Percentiles rank a stretch among this genome's conserved stretches.
phyloP scores from a whole-genome alignment of 2,113 vertebrate species.

The Xiphophorus couchianus region DNA sequence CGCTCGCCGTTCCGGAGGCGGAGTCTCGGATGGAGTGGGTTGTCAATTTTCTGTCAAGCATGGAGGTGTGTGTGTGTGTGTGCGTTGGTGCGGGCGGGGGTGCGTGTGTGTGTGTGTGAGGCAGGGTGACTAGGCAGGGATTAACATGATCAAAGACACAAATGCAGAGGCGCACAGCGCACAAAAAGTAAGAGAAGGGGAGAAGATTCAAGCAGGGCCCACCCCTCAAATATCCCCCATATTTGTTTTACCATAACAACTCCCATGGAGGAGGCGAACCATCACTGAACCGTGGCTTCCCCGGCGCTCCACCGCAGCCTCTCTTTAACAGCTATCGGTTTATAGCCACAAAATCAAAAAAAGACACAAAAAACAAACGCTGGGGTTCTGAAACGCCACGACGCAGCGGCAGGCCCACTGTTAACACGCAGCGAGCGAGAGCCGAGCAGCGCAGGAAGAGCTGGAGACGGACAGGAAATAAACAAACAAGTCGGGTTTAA shows the following conservation, averaged over 20 bases:
- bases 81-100: slow-evolving; percentile 42
- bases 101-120: slow-evolving; percentile 76
- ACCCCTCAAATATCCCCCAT: not conserved
- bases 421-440: slow-evolving; percentile 26
- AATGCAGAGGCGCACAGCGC: slow-evolving; percentile 68
- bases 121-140: slow-evolving; percentile 65
- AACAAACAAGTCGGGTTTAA: slow-evolving; percentile 74
- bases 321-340: slow-evolving; percentile 61
- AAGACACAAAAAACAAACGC: slow-evolving; percentile 53
- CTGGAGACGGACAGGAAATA: slow-evolving; percentile 68
- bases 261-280: slow-evolving; percentile 67
- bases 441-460: not conserved
- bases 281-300: slow-evolving; percentile 54
- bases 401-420: slow-evolving; percentile 12
- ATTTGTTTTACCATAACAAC: slow-evolving; percentile 61
- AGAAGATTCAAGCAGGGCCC: slow-evolving; percentile 52
- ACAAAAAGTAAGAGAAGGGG: slow-evolving; percentile 65
- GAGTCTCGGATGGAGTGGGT: slow-evolving; percentile 59
- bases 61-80: slow-evolving; percentile 62
- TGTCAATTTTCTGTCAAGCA: slow-evolving; percentile 71
- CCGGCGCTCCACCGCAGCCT: slow-evolving; percentile 45
- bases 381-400: slow-evolving; percentile 18
- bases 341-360: slow-evolving; percentile 41
- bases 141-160: slow-evolving; percentile 79
- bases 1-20: slow-evolving; percentile 41